These are phyloP conservation scores for Centropristis striata DNA, from an alignment of 2,113 vertebrate genomes.

Conservation along the genomic window DNA sequence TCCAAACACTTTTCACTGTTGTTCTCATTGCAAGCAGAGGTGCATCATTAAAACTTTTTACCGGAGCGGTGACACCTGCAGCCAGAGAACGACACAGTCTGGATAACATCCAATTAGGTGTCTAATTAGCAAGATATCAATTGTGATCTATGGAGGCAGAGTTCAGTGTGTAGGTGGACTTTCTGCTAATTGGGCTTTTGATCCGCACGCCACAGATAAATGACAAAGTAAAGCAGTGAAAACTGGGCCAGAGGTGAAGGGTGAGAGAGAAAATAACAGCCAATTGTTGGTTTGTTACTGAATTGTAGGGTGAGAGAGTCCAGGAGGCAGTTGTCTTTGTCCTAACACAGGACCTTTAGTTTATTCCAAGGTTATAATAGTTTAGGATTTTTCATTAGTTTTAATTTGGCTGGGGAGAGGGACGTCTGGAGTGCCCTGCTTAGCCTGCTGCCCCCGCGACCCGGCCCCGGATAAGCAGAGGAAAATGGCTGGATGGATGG, in stretches of 20 bases:
- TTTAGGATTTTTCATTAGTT: too few species aligned
- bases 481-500: too few species aligned
- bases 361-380: too few species aligned
- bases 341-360: too few species aligned
- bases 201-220: slow-evolving; percentile 13
- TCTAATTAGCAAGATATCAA: slow-evolving; percentile 41
- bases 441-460: too few species aligned
- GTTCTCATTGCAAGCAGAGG: not conserved
- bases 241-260: not conserved
- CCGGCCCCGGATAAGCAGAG: too few species aligned
- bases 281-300: too few species aligned
- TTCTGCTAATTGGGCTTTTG: slow-evolving; percentile 36
- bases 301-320: too few species aligned
- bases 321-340: too few species aligned
- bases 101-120: slow-evolving; percentile 1
- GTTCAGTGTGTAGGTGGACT: slow-evolving; percentile 4
- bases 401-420: too few species aligned
- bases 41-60: slow-evolving; percentile 8
- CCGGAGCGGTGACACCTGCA: not conserved
- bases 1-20: not conserved
- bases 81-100: not conserved
- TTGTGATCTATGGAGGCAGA: not conserved
- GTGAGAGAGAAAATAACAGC: not conserved
- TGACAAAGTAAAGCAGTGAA: not conserved
- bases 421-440: too few species aligned